Percentiles rank a stretch among this genome's conserved stretches.
phyloP scores from a whole-genome alignment of 2,797 vertebrate genomes.

The Sebastes kiyomatsui region DNA sequence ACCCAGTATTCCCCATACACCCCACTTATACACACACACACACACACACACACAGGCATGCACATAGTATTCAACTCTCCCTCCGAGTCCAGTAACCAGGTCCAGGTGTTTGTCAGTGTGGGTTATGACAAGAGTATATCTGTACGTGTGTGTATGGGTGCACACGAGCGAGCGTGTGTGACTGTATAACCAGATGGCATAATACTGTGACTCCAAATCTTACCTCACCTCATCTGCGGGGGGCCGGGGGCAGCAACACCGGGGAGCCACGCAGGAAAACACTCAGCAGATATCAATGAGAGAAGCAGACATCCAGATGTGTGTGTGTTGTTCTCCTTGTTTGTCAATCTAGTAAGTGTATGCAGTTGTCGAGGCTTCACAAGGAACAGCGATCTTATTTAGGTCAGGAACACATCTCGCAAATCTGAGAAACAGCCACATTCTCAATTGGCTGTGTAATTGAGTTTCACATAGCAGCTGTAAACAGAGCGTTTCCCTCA shows the following conservation, averaged over 20 bases:
- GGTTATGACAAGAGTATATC: conserved; percentile 76
- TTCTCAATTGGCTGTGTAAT: conserved; percentile 76
- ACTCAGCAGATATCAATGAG: conserved; percentile 60
- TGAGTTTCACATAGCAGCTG: conserved; percentile 66
- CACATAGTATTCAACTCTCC: conserved; percentile 52
- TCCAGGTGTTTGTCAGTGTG: conserved; percentile 79
- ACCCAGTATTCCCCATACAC: conserved; percentile 59
- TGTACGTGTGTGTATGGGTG: conserved; percentile 52
- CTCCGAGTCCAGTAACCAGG: conserved; percentile 71
- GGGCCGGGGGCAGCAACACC: conserved; percentile 51
- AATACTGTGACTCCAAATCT: conserved; percentile 64
- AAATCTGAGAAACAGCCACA: conserved; percentile 56
- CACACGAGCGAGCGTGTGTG: conserved; percentile 42
- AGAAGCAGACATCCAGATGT: conserved; percentile 62
- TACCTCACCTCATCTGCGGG: conserved; percentile 73
- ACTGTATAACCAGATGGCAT: conserved; percentile 74
- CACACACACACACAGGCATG: conserved; percentile 22
- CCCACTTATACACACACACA: conserved; percentile 48
- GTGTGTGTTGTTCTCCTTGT: conserved; percentile 35
- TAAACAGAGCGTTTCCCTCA: conserved; percentile 55
- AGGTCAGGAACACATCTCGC: conserved; percentile 54
- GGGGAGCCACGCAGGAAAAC: conserved; percentile 62
- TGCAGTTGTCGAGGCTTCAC: conserved; percentile 46
- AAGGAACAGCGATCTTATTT: conserved; percentile 46
- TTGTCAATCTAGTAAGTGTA: conserved; percentile 45